phyloP scores from a whole-genome alignment of 1,140 invertebrate genomes.

The Cylas formicarius region DNA sequence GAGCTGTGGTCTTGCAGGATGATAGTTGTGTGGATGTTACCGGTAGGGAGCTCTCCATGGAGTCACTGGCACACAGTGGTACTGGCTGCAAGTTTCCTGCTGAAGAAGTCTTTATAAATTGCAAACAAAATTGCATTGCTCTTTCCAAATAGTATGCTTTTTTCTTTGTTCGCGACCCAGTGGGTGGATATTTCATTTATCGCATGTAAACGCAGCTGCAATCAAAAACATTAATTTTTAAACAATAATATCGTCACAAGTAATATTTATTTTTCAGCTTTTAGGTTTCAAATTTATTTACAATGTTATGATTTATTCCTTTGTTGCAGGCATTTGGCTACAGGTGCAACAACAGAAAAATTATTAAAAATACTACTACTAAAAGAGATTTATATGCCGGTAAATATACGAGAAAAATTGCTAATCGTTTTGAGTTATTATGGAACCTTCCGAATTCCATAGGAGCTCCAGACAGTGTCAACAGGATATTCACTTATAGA shows the following conservation, averaged over 20 bases:
- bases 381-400: slow-evolving; percentile 11
- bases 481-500: slow-evolving; percentile 4
- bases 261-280: too few species aligned
- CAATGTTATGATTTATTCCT: slow-evolving; percentile 5
- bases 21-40: too few species aligned
- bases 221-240: slow-evolving; percentile 13
- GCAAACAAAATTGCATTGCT: slow-evolving; percentile 25
- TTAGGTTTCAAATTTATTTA: too few species aligned
- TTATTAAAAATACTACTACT: slow-evolving; percentile 9
- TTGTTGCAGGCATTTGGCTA: slow-evolving; percentile 6
- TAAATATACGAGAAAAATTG: slow-evolving; percentile 6
- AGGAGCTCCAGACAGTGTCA: too few species aligned
- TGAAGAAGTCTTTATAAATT: slow-evolving; percentile 19
- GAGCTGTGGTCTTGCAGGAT: slow-evolving; percentile 4
- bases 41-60: too few species aligned
- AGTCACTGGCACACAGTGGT: too few species aligned
- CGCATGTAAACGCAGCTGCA: slow-evolving; percentile 14
- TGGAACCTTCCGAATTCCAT: slow-evolving; percentile 1
- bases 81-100: slow-evolving; percentile 18
- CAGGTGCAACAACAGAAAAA: slow-evolving; percentile 3
- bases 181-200: slow-evolving; percentile 20
- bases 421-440: slow-evolving; percentile 5
- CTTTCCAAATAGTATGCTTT: slow-evolving; percentile 26
- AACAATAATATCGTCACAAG: slow-evolving; percentile 1
- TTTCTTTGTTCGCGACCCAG: slow-evolving; percentile 18